These are phyloP conservation scores for Anneissia japonica DNA, from an alignment of 35 echinoderm and acorn worm species.

Conservation along the genomic window DNA sequence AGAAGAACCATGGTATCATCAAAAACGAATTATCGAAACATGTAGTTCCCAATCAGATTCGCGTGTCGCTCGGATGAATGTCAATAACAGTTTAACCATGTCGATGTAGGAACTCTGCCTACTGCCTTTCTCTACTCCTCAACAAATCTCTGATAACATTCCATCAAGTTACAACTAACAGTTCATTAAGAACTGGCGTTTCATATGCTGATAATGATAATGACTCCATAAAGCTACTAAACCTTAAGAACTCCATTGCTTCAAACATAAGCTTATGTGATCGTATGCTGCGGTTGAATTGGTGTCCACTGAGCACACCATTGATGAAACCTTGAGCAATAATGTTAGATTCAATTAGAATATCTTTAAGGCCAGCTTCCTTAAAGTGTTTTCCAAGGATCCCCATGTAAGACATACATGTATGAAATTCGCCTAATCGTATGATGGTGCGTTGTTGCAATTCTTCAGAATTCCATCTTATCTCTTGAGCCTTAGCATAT, in stretches of 20 bases:
- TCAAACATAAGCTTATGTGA: slow-evolving; percentile 18
- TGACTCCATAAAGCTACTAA: background rate
- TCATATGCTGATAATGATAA: no score
- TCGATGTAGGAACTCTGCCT: slow-evolving; percentile 12
- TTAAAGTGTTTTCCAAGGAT: slow-evolving; percentile 14
- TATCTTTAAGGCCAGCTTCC: slow-evolving; percentile 22
- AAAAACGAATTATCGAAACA: background rate
- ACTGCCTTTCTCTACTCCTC: background rate
- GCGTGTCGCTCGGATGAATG: background rate
- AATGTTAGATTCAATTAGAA: slow-evolving; percentile 12
- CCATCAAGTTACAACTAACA: background rate
- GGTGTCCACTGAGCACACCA: slow-evolving; percentile 10
- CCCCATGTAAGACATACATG: slow-evolving; percentile 5
- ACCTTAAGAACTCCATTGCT: background rate
- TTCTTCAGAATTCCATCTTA: slow-evolving; percentile 5
- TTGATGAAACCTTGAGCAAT: slow-evolving; percentile 38
- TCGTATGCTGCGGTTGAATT: slow-evolving; percentile 17
- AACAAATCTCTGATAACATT: background rate
- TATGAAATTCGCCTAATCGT: slow-evolving; percentile 32
- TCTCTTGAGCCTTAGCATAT: slow-evolving; percentile 11
- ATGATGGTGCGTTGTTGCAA: background rate
- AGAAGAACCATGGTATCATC: slow-evolving; percentile 71
- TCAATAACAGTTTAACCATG: background rate
- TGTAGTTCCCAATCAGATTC: slow-evolving; percentile 10
- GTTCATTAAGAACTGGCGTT: no score